Conservation (phyloP, 2,113 vertebrate genomes). For the Pelodiscus sinensis region DNA sequence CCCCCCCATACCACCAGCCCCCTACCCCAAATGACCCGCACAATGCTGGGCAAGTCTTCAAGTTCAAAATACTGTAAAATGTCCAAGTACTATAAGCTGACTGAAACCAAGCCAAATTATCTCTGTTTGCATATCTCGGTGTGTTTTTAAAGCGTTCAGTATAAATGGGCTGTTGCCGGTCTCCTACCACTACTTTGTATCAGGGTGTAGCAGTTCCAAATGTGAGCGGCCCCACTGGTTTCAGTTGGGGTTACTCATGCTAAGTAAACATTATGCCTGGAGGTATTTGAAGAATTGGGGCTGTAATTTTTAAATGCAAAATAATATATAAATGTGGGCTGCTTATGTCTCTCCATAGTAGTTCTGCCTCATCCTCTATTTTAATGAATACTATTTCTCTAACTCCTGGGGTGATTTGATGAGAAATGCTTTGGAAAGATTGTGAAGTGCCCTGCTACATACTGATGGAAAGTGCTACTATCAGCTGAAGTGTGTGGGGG, state of each 20-base stretch:
- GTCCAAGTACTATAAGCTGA: background rate
- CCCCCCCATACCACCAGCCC: too few species aligned
- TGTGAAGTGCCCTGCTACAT: background rate
- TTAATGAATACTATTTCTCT: background rate
- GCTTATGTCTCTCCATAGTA: background rate
- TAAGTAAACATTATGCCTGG: background rate
- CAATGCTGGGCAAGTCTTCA: too few species aligned
- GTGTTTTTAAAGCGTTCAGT: constrained; percentile 4
- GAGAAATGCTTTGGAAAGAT: background rate
- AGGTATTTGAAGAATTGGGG: background rate
- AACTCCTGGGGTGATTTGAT: background rate
- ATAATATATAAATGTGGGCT: background rate
- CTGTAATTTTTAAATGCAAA: background rate
- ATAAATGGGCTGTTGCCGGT: background rate
- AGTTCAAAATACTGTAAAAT: background rate
- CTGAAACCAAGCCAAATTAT: background rate
- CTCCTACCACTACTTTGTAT: rapidly evolving
- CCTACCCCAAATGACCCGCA: too few species aligned
- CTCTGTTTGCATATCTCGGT: rapidly evolving
- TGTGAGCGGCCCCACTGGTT: background rate
- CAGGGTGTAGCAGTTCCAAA: background rate
- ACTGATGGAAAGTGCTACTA: background rate
- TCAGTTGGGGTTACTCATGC: background rate
- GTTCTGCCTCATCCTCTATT: background rate
- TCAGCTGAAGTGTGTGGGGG: background rate